A percentile compares a stretch with the other conserved stretches of the same genome.
Conservation (phyloP, 2,113 vertebrate species). For the Dipodomys merriami region DNA sequence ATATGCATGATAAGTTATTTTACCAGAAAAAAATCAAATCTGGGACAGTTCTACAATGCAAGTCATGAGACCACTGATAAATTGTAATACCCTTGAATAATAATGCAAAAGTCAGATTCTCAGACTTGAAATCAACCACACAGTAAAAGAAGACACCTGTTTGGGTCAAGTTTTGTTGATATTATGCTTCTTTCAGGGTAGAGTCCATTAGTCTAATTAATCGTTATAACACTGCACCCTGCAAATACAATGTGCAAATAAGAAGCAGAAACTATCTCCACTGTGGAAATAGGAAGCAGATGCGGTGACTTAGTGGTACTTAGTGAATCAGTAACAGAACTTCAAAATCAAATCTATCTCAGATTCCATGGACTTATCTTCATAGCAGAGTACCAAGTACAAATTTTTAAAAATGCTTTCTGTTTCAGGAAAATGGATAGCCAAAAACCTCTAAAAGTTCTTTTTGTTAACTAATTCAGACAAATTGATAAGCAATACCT, state of each 20-base stretch:
- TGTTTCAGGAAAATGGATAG: constrained; percentile 23
- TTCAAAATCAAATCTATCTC: constrained; percentile 52
- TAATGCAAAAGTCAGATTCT: constrained; percentile 33
- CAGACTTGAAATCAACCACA: not conserved
- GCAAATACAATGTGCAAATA: constrained; percentile 72
- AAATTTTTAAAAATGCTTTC: not conserved
- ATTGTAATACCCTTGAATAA: not conserved
- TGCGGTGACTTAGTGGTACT: constrained; percentile 64
- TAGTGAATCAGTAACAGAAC: constrained; percentile 67
- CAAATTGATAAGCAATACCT: not conserved
- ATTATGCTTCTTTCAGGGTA: constrained; percentile 49
- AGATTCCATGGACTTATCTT: constrained; percentile 52
- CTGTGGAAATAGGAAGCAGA: constrained; percentile 79
- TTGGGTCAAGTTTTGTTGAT: not conserved
- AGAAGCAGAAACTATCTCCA: constrained; percentile 75
- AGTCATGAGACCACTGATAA: not conserved
- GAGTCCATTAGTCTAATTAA: constrained; percentile 69
- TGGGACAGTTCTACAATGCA: not conserved
- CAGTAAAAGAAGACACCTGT: constrained; percentile 42
- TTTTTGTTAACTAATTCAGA: not conserved
- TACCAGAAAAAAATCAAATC: not conserved
- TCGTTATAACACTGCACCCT: constrained; percentile 40
- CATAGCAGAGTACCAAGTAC: not conserved
- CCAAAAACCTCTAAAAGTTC: not conserved
- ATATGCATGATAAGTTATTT: not conserved